Conservation (phyloP, 2,113 vertebrate species). For the Phalacrocorax carbo region DNA sequence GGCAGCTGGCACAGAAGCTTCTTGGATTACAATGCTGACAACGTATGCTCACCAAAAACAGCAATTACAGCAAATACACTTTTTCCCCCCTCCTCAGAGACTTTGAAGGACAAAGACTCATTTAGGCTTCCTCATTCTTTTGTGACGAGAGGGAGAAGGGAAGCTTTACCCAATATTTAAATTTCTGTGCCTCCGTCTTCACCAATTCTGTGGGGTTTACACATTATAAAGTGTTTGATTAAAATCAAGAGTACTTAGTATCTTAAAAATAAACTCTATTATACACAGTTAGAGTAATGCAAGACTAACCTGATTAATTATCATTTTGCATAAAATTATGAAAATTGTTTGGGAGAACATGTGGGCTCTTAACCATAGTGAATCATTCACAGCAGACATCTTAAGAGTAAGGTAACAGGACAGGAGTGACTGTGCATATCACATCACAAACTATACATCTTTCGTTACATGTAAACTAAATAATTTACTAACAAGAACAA, state of each 20-base stretch:
- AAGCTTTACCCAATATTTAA: background rate
- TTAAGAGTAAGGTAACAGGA: background rate
- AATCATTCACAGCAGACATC: background rate
- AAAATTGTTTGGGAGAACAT: background rate
- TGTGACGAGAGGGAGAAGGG: background rate
- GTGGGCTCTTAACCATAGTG: background rate
- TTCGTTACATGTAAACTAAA: background rate
- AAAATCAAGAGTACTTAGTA: background rate
- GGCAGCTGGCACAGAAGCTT: background rate
- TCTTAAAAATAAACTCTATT: background rate
- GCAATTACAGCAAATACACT: background rate
- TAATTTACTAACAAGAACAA: background rate
- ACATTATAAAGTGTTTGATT: background rate
- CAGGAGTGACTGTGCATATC: background rate
- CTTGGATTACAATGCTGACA: background rate
- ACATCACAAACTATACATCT: background rate
- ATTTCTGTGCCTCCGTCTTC: background rate
- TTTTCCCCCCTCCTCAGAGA: background rate
- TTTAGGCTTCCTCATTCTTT: background rate
- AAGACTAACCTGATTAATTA: background rate
- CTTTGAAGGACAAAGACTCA: background rate
- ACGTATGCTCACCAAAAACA: background rate
- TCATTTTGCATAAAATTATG: background rate
- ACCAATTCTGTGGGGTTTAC: background rate
- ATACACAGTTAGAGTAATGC: background rate